Base-by-base conservation (phyloP, 2,888 invertebrate genomes). In the Adelphocoris suturalis region DNA sequence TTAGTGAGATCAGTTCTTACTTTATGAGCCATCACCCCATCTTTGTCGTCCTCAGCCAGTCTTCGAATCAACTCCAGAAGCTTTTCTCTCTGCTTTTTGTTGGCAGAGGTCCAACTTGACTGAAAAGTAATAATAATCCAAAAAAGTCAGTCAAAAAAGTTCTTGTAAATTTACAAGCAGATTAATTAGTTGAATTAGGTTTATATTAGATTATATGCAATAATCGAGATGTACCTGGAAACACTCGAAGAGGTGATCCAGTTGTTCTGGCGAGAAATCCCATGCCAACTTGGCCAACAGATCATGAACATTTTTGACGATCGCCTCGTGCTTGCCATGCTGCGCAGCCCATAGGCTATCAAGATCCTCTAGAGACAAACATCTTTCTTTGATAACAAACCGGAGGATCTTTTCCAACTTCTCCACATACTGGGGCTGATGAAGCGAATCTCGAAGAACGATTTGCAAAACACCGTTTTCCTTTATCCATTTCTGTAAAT, bases 11-110 rank as follows among this genome's bases (percentile, higher is more conserved):
- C 9, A 80, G 37, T 61, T 4, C 82, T 82, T 93, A 96, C 98
- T 95, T 99, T 99, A 93, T 98, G 97, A 80, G 99, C 99, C 99
- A 99, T 99, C 13, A 99, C 98, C 86, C 99, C 99, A 93, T 99
- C 98, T 93, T 99, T 99, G 93, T 99, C 99, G 93, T 99, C 99
- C 94, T 99, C 99, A 4, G 99, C 99, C 91, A 99, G 94, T 92
- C 99, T 95, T 91, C 99, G 95, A 92, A 99, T 99, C 91, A 99
- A 95, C 94, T 99, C 99, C 92, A 99, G 94, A 91, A 99, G 94
- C 93, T 98, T 97, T 94, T 99, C 99, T 92, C 98, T 95, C 94
- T 99, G 99, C 93, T 99, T 97, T 94, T 98, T 98, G 93, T 97
- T 98, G 61, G 99, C 99, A 91, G 97, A 97, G 78, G 97, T 97